Evolutionary conservation across 2,113 vertebrate genomes (phyloP).

Genomic region (Ivindomyrus marchei): DNA sequence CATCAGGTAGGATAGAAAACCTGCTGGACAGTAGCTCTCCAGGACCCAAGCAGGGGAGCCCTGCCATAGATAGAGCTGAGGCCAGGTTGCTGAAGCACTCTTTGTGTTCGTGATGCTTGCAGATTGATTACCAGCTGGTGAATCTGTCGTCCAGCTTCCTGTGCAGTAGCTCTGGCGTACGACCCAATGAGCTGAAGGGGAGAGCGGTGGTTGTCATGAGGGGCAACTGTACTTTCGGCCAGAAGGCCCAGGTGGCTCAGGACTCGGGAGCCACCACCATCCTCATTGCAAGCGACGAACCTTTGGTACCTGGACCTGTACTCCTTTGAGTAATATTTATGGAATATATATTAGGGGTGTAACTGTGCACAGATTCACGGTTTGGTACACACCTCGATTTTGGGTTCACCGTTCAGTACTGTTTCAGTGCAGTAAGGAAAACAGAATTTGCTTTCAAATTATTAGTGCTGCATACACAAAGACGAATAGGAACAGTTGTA

Average conservation of each 20-base stretch:
- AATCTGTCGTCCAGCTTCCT: constrained; percentile 66
- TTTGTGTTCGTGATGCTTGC: constrained; percentile 27
- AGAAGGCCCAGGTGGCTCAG: constrained; percentile 78
- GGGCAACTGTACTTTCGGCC: constrained; percentile 68
- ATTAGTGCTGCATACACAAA: neutral
- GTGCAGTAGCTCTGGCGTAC: constrained; percentile 62
- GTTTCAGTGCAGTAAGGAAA: neutral
- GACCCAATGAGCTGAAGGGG: constrained; percentile 50
- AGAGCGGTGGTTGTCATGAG: constrained; percentile 74
- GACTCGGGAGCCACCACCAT: constrained; percentile 61
- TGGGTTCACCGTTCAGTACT: neutral
- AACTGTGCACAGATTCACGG: neutral
- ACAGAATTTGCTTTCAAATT: neutral
- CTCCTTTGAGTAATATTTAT: neutral
- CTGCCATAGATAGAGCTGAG: neutral
- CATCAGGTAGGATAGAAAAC: neutral
- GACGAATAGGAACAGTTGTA: neutral
- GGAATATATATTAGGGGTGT: neutral
- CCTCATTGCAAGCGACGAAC: constrained; percentile 67
- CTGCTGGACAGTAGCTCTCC: neutral
- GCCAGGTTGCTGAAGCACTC: constrained; percentile 22
- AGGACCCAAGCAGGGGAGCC: neutral
- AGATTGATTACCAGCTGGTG: constrained; percentile 62
- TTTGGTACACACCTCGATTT: neutral
- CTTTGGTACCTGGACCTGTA: constrained; percentile 52